phyloP scores from a whole-genome alignment of 92 coral and sea anemone species.

The Galaxea fascicularis region DNA sequence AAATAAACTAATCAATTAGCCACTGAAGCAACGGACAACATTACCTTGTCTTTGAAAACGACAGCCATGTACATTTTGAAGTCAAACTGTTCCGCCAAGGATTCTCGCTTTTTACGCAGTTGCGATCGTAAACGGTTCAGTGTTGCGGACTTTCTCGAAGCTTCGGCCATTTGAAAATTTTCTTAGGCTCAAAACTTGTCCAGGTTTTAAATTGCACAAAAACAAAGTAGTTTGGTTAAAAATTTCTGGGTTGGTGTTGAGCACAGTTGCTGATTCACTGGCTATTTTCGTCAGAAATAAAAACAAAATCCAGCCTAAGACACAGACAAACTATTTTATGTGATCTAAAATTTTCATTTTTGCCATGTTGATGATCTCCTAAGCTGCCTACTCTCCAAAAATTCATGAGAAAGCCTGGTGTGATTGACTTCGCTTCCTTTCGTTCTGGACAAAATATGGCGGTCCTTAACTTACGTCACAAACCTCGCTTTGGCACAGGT shows the following conservation, averaged over 20 bases:
- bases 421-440: slow-evolving; percentile 1
- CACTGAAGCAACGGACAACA: too few relatives aligned
- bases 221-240: slow-evolving; percentile 23
- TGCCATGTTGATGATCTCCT: slow-evolving; percentile 71
- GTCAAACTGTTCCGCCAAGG: slow-evolving; percentile 95
- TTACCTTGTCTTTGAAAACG: slow-evolving; percentile 91
- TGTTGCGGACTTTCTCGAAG: slow-evolving; percentile 79
- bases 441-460: slow-evolving; percentile 65
- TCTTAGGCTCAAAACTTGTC: slow-evolving; percentile 18
- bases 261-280: slow-evolving; percentile 26
- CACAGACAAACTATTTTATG: slow-evolving; percentile 43
- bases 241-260: not conserved
- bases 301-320: not conserved
- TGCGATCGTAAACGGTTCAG: slow-evolving; percentile 82
- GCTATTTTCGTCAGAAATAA: slow-evolving; percentile 6
- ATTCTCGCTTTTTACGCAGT: slow-evolving; percentile 82
- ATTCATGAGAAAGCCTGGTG: slow-evolving; percentile 70
- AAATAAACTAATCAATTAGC: too few relatives aligned
- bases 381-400: slow-evolving; percentile 16
- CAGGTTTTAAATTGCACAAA: slow-evolving; percentile 49
- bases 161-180: slow-evolving; percentile 66
- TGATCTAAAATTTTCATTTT: slow-evolving; percentile 73
- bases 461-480: slow-evolving; percentile 48
- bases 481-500: slow-evolving; percentile 18
- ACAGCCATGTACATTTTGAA: slow-evolving; percentile 88